Evolutionary conservation across 2,797 vertebrate genomes (phyloP), one percentile per base, ranked within the genome.

Genomic region (Catharus ustulatus): DNA sequence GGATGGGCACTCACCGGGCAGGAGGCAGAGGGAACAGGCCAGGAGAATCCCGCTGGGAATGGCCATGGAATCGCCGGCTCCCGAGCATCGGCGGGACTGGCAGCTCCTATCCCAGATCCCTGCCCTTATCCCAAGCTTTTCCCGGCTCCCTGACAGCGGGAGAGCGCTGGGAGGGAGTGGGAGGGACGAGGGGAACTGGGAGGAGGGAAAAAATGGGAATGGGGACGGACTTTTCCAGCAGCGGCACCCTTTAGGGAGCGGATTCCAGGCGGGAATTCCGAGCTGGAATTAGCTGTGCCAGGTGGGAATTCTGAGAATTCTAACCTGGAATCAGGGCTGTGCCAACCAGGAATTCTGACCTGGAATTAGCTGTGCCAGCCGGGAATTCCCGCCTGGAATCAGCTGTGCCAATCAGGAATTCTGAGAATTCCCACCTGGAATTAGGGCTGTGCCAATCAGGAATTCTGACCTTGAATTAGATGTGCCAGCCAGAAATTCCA

Each of bases 1-100:
- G 48, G 71, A 13, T 17, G 17, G 24, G 52, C 30, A 96, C 99
- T 98, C 98, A 99, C 99, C 99, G 96, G 98, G 97, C 83, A 98
- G 97, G 89, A 98, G 96, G 96, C 98, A 98, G 97, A 98, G 98
- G 91, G 97, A 97, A 98, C 99, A 99, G 96, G 99, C 97, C 96
- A 99, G 97, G 95, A 98, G 89, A 94, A 98, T 97, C 96, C 98
- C 82, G 81, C 94, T 96, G 98, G 96, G 98, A 97, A 99, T 98
- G 98, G 99, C 99, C 99, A 99, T 99, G 97, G 90, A 84, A 84
- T 30, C 76, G 51, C 94, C 22, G 57, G 57, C 85, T n/a, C 58
- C 85, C 89, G 77, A 73, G 89, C 93, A 87, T 92, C 77, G 20
- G 86, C 71, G 30, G 76, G 92, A 97, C 97, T 96, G 97, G 96